Evolutionary conservation across 2,888 invertebrate species (phyloP).

Genomic region (Athalia circularis): DNA sequence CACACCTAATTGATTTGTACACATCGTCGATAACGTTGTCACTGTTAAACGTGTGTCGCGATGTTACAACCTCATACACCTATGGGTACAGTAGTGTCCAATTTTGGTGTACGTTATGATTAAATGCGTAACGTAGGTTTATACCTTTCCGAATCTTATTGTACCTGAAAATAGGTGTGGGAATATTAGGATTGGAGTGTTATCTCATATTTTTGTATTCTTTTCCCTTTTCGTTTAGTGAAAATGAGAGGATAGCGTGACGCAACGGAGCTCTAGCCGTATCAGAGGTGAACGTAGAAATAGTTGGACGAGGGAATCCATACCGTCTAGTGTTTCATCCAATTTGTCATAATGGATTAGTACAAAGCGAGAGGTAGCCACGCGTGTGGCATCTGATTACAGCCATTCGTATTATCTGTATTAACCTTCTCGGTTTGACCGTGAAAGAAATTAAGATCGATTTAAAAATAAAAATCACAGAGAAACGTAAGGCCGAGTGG

Average conservation of each 20-base stretch:
- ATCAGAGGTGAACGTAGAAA: neutral
- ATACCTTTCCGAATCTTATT: neutral
- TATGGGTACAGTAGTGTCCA: no score
- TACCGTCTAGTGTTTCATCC: conserved; percentile 19
- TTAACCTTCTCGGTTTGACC: neutral
- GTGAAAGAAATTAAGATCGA: neutral
- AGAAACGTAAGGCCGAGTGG: no score
- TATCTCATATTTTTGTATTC: no score
- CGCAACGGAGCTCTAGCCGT: neutral
- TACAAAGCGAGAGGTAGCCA: neutral
- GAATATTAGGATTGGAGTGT: no score
- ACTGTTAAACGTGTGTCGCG: no score
- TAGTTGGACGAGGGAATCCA: conserved; percentile 29
- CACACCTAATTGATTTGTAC: no score
- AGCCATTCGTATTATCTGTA: neutral
- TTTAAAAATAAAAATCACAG: no score
- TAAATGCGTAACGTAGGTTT: no score
- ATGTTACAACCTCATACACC: no score
- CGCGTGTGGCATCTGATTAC: neutral
- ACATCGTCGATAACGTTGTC: no score
- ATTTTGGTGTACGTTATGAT: no score
- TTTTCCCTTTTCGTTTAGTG: no score
- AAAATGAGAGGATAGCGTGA: neutral
- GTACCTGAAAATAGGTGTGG: neutral
- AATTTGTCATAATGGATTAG: conserved; percentile 20